Evolutionary conservation across 2,797 vertebrate genomes (phyloP).

Genomic region (Bufotes viridis): DNA sequence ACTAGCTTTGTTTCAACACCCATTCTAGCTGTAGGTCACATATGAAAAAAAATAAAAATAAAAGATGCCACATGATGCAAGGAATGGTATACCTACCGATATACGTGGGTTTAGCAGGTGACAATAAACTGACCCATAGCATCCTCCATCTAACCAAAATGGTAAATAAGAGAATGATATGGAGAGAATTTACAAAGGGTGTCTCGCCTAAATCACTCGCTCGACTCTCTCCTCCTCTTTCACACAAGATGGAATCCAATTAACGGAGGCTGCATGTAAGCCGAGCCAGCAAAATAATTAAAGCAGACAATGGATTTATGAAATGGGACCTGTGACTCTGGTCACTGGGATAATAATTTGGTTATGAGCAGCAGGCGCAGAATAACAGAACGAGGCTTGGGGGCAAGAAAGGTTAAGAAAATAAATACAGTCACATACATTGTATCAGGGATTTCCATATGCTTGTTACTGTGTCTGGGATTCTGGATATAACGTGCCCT

Average conservation of each 20-base stretch:
- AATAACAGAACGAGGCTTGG: neutral
- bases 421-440: neutral
- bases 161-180: neutral
- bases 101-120: neutral
- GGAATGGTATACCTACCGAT: neutral
- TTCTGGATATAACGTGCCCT: neutral
- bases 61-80: neutral
- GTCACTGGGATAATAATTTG: conserved; percentile 48
- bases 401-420: neutral
- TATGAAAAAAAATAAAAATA: neutral
- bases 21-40: neutral
- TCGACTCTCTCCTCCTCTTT: conserved; percentile 10
- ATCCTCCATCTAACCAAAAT: neutral
- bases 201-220: neutral
- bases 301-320: conserved; percentile 51
- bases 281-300: conserved; percentile 47
- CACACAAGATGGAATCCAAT: conserved; percentile 51
- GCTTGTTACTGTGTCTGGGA: neutral
- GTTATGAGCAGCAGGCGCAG: conserved; percentile 15
- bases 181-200: neutral
- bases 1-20: neutral
- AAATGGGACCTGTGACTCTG: conserved; percentile 42
- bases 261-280: conserved; percentile 40
- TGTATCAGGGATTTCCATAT: neutral
- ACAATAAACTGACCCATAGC: neutral